phyloP scores from a whole-genome alignment of 1,140 invertebrate genomes.

The Drosophila nikananu region DNA sequence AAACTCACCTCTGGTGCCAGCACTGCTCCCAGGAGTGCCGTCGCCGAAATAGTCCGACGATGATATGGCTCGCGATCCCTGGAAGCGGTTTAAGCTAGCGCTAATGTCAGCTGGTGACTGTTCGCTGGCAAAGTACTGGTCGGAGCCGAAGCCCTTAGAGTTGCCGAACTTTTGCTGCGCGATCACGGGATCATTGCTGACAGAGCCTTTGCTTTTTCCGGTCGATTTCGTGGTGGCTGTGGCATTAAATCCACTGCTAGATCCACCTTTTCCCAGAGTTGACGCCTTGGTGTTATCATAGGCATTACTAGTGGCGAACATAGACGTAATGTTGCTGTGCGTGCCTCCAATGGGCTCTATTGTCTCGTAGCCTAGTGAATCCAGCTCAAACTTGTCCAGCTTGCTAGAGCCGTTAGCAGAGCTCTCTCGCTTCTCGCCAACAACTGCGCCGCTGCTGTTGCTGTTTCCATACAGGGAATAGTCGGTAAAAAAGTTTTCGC shows the following conservation, averaged over 20 bases:
- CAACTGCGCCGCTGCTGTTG: constrained; percentile 1
- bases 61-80: constrained; percentile 96
- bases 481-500: constrained; percentile 85
- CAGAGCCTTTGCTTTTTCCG: constrained; percentile 49
- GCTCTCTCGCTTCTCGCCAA: constrained; percentile 57
- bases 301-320: constrained; percentile 67
- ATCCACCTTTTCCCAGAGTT: constrained; percentile 13
- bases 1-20: constrained; percentile 46
- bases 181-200: constrained; percentile 84
- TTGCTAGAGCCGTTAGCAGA: constrained; percentile 45
- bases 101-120: constrained; percentile 77
- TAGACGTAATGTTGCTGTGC: constrained; percentile 80
- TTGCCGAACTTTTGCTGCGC: constrained; percentile 98
- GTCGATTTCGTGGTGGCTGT: background rate
- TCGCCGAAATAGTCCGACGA: constrained; percentile 97
- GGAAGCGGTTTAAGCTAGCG: constrained; percentile 88
- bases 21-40: constrained; percentile 73
- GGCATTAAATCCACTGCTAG: background rate
- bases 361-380: constrained; percentile 81
- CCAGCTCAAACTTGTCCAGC: constrained; percentile 75
- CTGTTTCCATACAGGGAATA: constrained; percentile 76
- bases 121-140: constrained; percentile 95
- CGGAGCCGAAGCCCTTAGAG: constrained; percentile 98
- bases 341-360: constrained; percentile 79
- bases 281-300: constrained; percentile 57